These are phyloP conservation scores for Zygothrica quintamaculata DNA, from an alignment of 2,888 invertebrate species.

Conservation along the genomic window DNA sequence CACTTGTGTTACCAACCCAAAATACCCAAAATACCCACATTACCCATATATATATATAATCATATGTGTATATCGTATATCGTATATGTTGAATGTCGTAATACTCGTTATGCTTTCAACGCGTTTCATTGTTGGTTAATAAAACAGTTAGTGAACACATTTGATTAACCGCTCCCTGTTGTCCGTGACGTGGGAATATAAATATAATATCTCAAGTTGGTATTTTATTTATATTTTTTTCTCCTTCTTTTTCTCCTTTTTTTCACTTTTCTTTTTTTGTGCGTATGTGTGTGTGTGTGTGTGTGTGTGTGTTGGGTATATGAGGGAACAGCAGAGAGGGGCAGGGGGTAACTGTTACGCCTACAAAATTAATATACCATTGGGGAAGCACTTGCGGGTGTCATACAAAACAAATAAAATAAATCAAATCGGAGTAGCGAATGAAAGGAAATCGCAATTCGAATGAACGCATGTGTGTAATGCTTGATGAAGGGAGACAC, in stretches of 20 bases:
- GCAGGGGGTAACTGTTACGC: constrained; percentile 67
- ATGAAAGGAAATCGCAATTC: constrained; percentile 70
- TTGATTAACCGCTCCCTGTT: constrained; percentile 59
- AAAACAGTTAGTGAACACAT: constrained; percentile 36
- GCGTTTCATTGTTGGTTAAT: constrained; percentile 28
- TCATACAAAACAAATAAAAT: constrained; percentile 83
- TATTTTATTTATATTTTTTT: constrained; percentile 35
- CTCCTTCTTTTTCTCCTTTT: no score
- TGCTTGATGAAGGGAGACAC: not conserved
- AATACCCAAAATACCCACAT: no score
- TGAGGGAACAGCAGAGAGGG: no score
- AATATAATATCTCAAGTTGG: constrained; percentile 57
- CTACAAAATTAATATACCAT: constrained; percentile 79
- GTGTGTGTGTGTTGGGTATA: no score
- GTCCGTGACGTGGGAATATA: constrained; percentile 53
- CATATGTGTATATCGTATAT: no score
- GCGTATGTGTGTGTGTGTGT: no score
- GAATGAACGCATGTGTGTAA: constrained; percentile 65
- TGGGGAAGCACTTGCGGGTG: constrained; percentile 79
- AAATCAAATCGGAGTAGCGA: constrained; percentile 78
- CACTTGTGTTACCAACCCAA: constrained; percentile 41
- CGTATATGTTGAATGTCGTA: no score
- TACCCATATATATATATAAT: no score
- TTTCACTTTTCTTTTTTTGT: no score
- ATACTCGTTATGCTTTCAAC: no score